These are phyloP conservation scores for Artemisiospiza belli DNA, from an alignment of 2,113 vertebrate species.

Conservation along the genomic window DNA sequence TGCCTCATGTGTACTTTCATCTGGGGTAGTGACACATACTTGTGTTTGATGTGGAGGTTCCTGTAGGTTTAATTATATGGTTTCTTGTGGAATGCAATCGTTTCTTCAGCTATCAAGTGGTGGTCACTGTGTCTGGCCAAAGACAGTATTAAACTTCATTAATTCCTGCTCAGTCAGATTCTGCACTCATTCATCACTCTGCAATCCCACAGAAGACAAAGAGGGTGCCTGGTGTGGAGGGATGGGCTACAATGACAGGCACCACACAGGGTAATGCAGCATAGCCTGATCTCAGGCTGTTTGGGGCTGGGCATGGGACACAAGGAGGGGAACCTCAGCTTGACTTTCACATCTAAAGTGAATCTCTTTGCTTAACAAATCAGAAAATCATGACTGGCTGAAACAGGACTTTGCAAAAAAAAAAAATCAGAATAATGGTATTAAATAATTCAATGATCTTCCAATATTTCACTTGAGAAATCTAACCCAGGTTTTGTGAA, in stretches of 20 bases:
- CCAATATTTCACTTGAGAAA: neutral
- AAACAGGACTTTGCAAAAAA: neutral
- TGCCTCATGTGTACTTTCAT: conserved; percentile 34
- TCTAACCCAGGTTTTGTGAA: neutral
- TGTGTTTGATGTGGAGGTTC: conserved; percentile 50
- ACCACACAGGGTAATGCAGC: rapidly evolving
- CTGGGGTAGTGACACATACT: conserved; percentile 38
- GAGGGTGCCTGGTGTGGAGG: rapidly evolving
- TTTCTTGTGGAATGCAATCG: conserved; percentile 40
- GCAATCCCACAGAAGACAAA: neutral
- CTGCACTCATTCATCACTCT: conserved; percentile 38
- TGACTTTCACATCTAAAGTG: neutral
- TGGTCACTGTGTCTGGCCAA: conserved; percentile 37
- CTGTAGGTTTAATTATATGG: conserved; percentile 57
- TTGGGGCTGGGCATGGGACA: neutral
- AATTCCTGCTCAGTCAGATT: conserved; percentile 12
- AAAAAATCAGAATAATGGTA: neutral
- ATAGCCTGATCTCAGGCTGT: neutral
- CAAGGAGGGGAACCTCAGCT: neutral
- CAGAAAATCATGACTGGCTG: rapidly evolving
- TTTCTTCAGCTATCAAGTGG: conserved; percentile 47
- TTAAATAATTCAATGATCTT: neutral
- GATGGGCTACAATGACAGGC: neutral
- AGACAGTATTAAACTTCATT: conserved; percentile 33
- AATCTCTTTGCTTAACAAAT: neutral